Base-by-base conservation (phyloP, 2,888 invertebrate species). In the Xestoiulus laeticollis region DNA sequence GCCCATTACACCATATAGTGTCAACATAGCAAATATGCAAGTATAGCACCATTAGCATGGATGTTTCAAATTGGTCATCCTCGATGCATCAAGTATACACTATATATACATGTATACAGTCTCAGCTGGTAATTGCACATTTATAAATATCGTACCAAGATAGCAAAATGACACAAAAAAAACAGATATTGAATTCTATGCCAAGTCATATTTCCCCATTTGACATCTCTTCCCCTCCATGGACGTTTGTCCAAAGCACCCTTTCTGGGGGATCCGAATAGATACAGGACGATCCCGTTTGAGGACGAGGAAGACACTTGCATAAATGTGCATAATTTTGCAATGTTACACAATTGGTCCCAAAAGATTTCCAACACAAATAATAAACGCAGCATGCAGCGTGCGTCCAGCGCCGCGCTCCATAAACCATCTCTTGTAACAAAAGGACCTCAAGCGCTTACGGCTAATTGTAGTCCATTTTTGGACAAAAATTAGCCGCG, bases 401-500 rank as follows among this genome's bases (percentile, higher is more conserved):
- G 26, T 48, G 48, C 48, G 82, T 8, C 84, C 84, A 38, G 43
- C 84, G 33, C 68, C 26, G 84, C 84, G 84, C 22, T 33, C 33
- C 84, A 68, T 68, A 84, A 84, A 84, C 43, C 84, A n/a, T n/a
- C 32, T 84, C 43, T 48, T 33, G 33, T 19, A 68, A 84, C 84
- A 84, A 84, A 68, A 84, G 84, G 43, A 33, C 84, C 84, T 84
- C 84, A 84, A 84, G 33, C 84, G 43, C 84, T 84, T 33, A 43
- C 43, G 84, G 30, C 84, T 84, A 84, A 84, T 84, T 84, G 43
- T 22, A 38, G 33, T 84, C 38, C 38, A 84, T 84, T 84, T 84
- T 22, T 84, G 43, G 33, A 84, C 32, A 33, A 33, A 84, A 84
- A 84, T 84, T 84, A 84, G 84, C 33, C 68, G 68, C 68, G n/a